A percentile compares a stretch with the other conserved stretches of the same genome.
Evolutionary conservation across 2,797 vertebrate genomes (phyloP).

Genomic region (Rhadinocentrus ornatus): DNA sequence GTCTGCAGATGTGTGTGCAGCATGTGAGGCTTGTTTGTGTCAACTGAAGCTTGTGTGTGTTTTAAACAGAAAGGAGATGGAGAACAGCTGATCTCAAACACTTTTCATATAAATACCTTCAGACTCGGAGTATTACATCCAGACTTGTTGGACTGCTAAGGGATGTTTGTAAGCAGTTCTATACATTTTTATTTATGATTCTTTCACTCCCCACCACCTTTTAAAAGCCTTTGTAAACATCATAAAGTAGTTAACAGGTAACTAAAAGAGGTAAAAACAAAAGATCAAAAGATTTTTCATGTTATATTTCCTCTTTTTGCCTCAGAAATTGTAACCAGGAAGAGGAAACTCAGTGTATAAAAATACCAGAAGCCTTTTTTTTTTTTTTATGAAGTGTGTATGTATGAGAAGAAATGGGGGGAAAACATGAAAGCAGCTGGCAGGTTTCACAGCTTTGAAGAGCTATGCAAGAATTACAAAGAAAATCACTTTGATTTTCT

Average conservation of each 20-base stretch:
- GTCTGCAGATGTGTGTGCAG: conserved; percentile 20
- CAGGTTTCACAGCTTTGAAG: conserved; percentile 6
- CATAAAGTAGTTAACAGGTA: background rate
- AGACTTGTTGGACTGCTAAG: background rate
- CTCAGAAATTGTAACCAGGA: conserved; percentile 5
- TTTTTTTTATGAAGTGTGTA: too few relatives aligned
- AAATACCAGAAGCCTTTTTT: too few relatives aligned
- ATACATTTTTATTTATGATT: background rate
- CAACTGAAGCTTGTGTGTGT: conserved; percentile 33
- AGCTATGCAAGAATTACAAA: too few relatives aligned
- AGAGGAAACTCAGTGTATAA: conserved; percentile 10
- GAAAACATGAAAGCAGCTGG: background rate
- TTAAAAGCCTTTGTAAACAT: background rate
- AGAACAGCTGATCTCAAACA: conserved; percentile 43
- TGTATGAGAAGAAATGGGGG: too few relatives aligned
- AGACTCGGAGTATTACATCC: background rate
- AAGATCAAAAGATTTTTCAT: background rate
- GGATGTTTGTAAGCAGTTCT: background rate
- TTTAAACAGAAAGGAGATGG: conserved; percentile 38
- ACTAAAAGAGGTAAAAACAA: background rate
- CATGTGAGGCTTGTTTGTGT: conserved; percentile 17
- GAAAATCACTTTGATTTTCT: too few relatives aligned
- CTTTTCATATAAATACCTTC: background rate
- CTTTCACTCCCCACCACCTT: background rate
- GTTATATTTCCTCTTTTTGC: background rate